Conservation (phyloP, 2,888 invertebrate species). For the Andrena dorsata region DNA sequence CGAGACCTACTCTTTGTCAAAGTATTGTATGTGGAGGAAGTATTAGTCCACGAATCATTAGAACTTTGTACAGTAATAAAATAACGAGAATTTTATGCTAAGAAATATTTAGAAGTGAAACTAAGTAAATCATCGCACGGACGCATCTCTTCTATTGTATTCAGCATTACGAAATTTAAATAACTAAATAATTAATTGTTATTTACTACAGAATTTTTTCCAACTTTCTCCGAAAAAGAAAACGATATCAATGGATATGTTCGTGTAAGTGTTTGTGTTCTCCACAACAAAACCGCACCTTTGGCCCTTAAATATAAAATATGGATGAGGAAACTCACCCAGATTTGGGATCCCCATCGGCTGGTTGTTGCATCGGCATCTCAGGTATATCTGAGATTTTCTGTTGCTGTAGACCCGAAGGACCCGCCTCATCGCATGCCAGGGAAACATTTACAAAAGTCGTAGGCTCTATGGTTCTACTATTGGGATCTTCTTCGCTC, state of each 20-base stretch:
- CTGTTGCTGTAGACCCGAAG: constrained; percentile 84
- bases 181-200: constrained; percentile 22
- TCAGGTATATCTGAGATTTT: constrained; percentile 82
- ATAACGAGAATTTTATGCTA: neutral
- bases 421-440: constrained; percentile 84
- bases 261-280: constrained; percentile 75
- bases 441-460: constrained; percentile 83
- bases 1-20: neutral
- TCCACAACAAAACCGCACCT: constrained; percentile 82
- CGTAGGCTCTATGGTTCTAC: constrained; percentile 80
- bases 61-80: neutral
- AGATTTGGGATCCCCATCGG: constrained; percentile 83
- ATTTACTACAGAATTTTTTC: neutral
- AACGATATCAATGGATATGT: constrained; percentile 24
- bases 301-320: constrained; percentile 76
- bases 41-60: neutral
- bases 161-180: neutral
- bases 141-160: neutral
- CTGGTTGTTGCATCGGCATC: constrained; percentile 78
- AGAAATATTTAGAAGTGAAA: neutral
- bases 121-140: neutral
- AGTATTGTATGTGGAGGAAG: neutral
- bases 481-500: constrained; percentile 80
- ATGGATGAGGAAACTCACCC: constrained; percentile 82
- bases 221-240: neutral